A percentile compares a stretch with the other conserved stretches of the same genome.
phyloP scores from a whole-genome alignment of 2,888 invertebrate species.

The Meganola albula region DNA sequence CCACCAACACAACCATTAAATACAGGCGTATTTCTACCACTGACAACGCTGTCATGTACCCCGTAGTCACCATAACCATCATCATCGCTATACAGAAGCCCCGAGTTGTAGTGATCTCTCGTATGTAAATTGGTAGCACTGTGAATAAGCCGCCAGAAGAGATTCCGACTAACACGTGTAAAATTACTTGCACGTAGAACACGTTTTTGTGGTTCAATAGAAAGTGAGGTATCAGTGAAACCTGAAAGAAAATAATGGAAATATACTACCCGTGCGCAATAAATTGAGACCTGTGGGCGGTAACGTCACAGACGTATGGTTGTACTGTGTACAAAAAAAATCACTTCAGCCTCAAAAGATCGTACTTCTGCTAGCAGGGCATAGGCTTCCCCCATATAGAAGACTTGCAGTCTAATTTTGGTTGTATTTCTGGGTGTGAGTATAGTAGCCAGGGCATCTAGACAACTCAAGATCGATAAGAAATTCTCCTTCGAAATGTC shows the following conservation, averaged over 20 bases:
- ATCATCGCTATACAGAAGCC: slow-evolving; percentile 40
- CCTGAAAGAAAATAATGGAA: slow-evolving; percentile 34
- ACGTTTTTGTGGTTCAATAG: slow-evolving; percentile 34
- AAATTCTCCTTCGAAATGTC: too few relatives aligned
- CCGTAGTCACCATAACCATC: slow-evolving; percentile 44
- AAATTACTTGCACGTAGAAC: slow-evolving; percentile 25
- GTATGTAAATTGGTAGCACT: slow-evolving; percentile 48
- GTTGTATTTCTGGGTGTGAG: too few relatives aligned
- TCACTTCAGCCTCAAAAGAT: not conserved
- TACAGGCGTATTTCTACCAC: slow-evolving; percentile 42
- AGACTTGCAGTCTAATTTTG: too few relatives aligned
- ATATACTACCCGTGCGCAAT: too few relatives aligned
- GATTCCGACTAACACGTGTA: slow-evolving; percentile 48
- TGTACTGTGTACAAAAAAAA: too few relatives aligned
- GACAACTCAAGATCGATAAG: too few relatives aligned
- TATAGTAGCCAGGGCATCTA: too few relatives aligned
- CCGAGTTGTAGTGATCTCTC: slow-evolving; percentile 43
- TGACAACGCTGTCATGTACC: slow-evolving; percentile 46
- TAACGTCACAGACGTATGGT: too few relatives aligned
- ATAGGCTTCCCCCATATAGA: too few relatives aligned
- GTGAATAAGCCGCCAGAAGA: slow-evolving; percentile 52
- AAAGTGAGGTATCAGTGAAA: slow-evolving; percentile 50
- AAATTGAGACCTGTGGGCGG: too few relatives aligned
- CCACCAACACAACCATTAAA: slow-evolving; percentile 44
- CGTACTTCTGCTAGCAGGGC: too few relatives aligned